Percentiles rank a stretch among this genome's conserved stretches.
Evolutionary conservation across 2,113 vertebrate species (phyloP).

Genomic region (Catagonus wagneri): DNA sequence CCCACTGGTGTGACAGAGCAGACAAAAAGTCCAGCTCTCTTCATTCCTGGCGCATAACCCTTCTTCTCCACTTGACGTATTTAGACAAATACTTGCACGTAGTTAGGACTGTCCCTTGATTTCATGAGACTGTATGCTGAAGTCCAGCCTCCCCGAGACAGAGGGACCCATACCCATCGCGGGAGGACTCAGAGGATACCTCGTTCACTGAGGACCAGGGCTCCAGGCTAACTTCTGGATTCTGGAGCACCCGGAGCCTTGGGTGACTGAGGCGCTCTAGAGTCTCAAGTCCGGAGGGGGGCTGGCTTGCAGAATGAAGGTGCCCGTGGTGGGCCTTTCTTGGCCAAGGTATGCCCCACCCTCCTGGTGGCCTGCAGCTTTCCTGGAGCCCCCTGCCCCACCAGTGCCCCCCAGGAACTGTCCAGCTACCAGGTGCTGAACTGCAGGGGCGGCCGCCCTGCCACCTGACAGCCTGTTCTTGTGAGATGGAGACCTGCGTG

Average conservation of each 20-base stretch:
- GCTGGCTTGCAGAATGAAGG: neutral
- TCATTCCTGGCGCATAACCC: neutral
- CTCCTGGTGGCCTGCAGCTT: neutral
- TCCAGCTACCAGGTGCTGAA: slow-evolving; percentile 75
- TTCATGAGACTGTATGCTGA: neutral
- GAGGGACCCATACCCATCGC: neutral
- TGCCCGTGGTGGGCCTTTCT: neutral
- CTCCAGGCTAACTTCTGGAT: neutral
- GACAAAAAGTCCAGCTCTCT: neutral
- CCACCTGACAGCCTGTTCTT: neutral
- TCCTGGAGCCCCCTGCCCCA: too few relatives aligned
- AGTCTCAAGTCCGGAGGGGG: neutral
- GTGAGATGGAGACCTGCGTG: neutral
- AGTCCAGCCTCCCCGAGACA: neutral
- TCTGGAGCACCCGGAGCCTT: neutral
- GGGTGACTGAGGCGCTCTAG: neutral
- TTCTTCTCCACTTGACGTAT: neutral
- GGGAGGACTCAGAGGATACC: neutral
- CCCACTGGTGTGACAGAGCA: neutral
- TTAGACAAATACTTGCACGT: neutral
- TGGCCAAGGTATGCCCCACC: rapidly evolving
- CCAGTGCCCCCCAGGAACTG: slow-evolving; percentile 47
- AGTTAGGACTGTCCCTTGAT: neutral
- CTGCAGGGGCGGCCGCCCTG: rapidly evolving
- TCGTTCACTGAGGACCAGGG: neutral